A percentile compares a stretch with the other conserved stretches of the same genome.
phyloP scores from a whole-genome alignment of 2,888 invertebrate species.

The Euplexia lucipara region DNA sequence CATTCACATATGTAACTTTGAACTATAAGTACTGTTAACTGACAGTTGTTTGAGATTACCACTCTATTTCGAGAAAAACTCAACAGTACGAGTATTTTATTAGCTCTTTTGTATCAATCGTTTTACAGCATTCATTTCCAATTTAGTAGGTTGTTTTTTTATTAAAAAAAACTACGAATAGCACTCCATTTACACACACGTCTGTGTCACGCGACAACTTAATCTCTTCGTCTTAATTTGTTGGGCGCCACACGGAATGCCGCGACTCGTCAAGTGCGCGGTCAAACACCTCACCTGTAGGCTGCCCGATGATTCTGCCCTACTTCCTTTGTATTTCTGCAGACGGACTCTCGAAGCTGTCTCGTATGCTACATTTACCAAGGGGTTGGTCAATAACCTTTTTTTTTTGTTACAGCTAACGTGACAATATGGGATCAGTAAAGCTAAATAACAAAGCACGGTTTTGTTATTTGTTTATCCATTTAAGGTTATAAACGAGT shows the following conservation, averaged over 20 bases:
- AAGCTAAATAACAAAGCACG: not conserved
- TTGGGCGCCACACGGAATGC: conserved; percentile 77
- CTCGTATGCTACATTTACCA: conserved; percentile 14
- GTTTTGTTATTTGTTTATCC: not conserved
- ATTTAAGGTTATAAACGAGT: not conserved
- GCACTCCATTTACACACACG: conserved; percentile 17
- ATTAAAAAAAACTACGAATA: not conserved
- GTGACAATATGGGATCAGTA: not conserved
- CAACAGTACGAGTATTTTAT: not conserved
- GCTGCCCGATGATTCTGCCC: conserved; percentile 15
- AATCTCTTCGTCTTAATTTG: conserved; percentile 82
- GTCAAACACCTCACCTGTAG: conserved; percentile 84
- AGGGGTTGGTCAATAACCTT: conserved; percentile 44
- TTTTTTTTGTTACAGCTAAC: not conserved
- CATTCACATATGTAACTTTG: no score
- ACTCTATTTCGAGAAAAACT: not conserved
- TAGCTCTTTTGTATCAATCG: no score
- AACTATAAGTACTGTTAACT: not conserved
- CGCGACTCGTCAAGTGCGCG: conserved; percentile 77
- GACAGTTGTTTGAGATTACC: not conserved
- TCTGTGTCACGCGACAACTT: conserved; percentile 57
- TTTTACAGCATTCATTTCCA: not conserved
- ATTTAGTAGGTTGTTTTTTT: not conserved
- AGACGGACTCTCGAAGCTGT: conserved; percentile 21
- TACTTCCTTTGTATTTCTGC: conserved; percentile 50